Evolutionary conservation across 2,797 vertebrate genomes (phyloP), one percentile per base, ranked within the genome.

Genomic region (Oreonectes daqikongensis): DNA sequence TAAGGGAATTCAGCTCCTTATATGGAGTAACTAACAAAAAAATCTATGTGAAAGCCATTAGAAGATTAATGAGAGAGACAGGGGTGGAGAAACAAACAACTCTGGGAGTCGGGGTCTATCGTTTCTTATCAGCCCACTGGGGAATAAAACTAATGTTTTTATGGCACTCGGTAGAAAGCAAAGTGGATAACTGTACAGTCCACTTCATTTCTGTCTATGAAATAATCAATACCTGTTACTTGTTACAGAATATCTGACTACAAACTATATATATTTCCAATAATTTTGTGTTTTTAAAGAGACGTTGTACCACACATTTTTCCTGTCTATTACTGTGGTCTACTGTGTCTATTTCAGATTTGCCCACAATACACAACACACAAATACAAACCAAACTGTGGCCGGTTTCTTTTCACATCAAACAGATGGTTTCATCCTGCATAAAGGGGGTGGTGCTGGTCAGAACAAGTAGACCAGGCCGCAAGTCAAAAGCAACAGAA

Each of bases 41-140:
- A 42, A 3, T 22, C 8, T 15, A 65, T 7, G 22, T 20, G 32
- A 55, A 26, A 42, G 35, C 48, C 35, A 74, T 28, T 74, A 30
- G 59, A 73, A 65, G 72, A 74, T 74, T 30, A 26, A 74, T 44
- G 32, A 38, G 48, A 40, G 32, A 53, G 22, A 14, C 24, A 10
- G 53, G 10, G 22, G 24, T 17, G 53, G 24, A 20, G 52, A 26
- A 28, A 53, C 1, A 0, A 22, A 15, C 24, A 55, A 12, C 2
- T 26, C 11, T 57, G 53, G 53, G 53, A 57, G 1, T 28, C 14
- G 1, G 22, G 55, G 26, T 28, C 5, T 14, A 57, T 57, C 1
- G 26, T 57, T 57, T 28, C 14, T 17, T 17, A 57, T 57, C 55
- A 57, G 14, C 17, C 55, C 26, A 8, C 12, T 28, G 26, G 55